These are phyloP conservation scores for Liolophura sinensis DNA, from an alignment of 1,140 invertebrate genomes.

Conservation along the genomic window DNA sequence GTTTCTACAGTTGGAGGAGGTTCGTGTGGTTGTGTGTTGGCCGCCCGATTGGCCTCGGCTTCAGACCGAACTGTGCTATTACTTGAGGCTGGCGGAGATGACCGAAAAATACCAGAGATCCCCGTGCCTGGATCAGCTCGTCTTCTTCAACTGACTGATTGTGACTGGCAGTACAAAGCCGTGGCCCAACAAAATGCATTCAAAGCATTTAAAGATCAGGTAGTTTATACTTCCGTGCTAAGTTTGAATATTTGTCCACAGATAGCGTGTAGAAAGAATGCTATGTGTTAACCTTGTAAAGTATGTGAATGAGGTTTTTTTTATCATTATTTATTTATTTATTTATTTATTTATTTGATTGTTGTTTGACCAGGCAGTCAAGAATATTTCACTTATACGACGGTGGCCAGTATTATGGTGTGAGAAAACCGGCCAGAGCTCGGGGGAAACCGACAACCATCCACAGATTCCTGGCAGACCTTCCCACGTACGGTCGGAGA, in stretches of 20 bases:
- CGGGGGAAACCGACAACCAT: no score
- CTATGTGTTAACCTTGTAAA: no score
- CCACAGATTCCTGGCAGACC: no score
- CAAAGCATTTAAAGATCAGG: constrained; percentile 78
- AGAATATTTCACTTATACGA: not conserved
- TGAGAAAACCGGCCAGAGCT: no score
- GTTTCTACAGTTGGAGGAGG: constrained; percentile 80
- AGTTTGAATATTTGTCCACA: not conserved
- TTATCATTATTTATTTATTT: no score
- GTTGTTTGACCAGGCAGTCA: constrained; percentile 2
- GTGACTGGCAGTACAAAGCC: constrained; percentile 92
- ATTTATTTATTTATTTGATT: constrained; percentile 1
- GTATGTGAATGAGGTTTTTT: no score
- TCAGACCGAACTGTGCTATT: constrained; percentile 74
- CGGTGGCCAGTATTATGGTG: no score
- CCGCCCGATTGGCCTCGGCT: constrained; percentile 84
- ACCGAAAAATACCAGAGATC: constrained; percentile 82
- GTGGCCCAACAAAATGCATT: constrained; percentile 83
- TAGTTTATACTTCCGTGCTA: constrained; percentile 17
- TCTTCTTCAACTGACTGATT: constrained; percentile 13
- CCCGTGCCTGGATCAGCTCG: constrained; percentile 26
- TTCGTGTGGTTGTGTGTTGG: constrained; percentile 92
- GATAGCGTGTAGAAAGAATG: not conserved
- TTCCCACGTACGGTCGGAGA: no score
- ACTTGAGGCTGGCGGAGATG: constrained; percentile 88